phyloP scores from a whole-genome alignment of 2,888 invertebrate genomes.

The Azorinus chamasolen region DNA sequence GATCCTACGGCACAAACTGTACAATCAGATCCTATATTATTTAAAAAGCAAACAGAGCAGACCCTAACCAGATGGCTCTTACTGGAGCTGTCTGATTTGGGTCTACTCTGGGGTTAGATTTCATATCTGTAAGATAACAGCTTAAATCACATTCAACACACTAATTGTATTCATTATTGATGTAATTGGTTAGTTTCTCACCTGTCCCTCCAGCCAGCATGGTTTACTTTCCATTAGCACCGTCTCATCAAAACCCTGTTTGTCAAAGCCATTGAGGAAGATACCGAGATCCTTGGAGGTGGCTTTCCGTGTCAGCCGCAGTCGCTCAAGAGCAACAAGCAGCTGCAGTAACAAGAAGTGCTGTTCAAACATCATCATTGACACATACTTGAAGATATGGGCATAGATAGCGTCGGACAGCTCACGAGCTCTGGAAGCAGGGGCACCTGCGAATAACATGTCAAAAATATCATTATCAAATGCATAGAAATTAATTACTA shows the following conservation, averaged over 20 bases:
- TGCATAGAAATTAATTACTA: no score
- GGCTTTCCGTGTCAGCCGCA: slow-evolving; percentile 77
- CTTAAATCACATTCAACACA: no score
- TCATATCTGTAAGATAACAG: no score
- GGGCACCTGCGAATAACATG: slow-evolving; percentile 74
- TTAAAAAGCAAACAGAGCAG: no score
- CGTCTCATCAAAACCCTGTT: slow-evolving; percentile 75
- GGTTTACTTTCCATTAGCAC: slow-evolving; percentile 81
- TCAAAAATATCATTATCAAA: no score
- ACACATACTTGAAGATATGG: slow-evolving; percentile 78
- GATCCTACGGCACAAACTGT: no score
- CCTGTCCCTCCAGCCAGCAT: slow-evolving; percentile 80
- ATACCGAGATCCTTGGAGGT: slow-evolving; percentile 82
- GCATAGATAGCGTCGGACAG: slow-evolving; percentile 81
- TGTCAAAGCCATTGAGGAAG: slow-evolving; percentile 84
- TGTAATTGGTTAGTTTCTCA: no score
- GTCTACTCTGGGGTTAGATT: no score
- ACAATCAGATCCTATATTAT: no score
- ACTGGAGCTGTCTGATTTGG: no score
- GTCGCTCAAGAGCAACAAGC: slow-evolving; percentile 82
- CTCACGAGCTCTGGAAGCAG: slow-evolving; percentile 83
- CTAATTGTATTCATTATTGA: no score
- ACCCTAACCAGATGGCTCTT: no score
- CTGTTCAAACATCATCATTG: slow-evolving; percentile 84
- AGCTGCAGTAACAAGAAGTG: slow-evolving; percentile 81